A percentile compares a stretch with the other conserved stretches of the same genome.
Conservation (phyloP, 2,113 vertebrate species). For the Trogon surrucura region DNA sequence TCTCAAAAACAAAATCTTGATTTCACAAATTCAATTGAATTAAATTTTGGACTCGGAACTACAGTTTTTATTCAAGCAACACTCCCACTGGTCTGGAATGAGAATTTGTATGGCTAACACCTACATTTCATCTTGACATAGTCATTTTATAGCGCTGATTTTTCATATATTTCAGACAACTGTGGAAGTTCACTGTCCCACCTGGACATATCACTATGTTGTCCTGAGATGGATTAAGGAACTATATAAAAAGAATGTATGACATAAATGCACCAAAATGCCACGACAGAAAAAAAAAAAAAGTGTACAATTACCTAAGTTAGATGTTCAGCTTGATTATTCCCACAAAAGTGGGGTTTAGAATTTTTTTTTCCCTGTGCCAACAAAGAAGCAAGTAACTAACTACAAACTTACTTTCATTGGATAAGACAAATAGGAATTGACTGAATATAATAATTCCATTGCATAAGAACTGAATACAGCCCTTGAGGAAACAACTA, state of each 20-base stretch:
- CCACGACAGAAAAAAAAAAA: background rate
- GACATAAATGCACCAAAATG: background rate
- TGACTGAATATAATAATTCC: background rate
- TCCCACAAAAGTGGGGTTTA: background rate
- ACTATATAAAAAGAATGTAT: background rate
- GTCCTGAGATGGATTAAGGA: background rate
- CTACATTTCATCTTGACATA: background rate
- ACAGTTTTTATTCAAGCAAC: background rate
- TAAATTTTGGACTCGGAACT: background rate
- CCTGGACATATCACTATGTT: background rate
- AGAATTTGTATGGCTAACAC: background rate
- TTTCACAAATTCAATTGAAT: background rate
- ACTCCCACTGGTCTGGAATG: background rate
- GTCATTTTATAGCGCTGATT: background rate
- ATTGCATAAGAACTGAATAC: background rate
- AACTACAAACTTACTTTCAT: background rate
- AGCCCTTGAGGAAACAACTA: background rate
- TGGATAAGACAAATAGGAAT: background rate
- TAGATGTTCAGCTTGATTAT: background rate
- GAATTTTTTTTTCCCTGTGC: background rate
- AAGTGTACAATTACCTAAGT: background rate
- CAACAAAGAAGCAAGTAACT: background rate
- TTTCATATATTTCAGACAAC: background rate
- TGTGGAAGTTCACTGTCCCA: background rate
- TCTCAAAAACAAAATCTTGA: background rate